Conservation (phyloP, 92 coral and sea anemone species). For the Epizoanthus fatuus region DNA sequence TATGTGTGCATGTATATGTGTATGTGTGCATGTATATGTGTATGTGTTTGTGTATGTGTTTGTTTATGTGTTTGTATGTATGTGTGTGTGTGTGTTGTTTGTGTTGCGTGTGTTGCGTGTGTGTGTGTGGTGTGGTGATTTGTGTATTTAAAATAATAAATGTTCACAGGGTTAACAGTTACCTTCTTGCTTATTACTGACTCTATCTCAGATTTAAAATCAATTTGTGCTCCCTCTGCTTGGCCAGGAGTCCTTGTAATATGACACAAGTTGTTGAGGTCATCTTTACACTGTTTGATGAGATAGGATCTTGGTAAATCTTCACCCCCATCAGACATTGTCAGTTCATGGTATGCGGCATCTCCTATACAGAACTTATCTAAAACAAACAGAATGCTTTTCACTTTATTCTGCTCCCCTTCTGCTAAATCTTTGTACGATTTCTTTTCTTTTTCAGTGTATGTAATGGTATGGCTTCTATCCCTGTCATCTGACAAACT, state of each 20-base stretch:
- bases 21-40: not conserved
- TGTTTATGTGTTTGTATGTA: no score
- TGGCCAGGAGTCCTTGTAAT: constrained; percentile 59
- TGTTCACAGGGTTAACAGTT: not conserved
- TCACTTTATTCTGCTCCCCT: constrained; percentile 46
- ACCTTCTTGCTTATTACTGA: constrained; percentile 38
- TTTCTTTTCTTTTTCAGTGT: constrained; percentile 28
- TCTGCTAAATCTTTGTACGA: constrained; percentile 43
- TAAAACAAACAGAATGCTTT: constrained; percentile 20
- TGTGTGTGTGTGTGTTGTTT: no score
- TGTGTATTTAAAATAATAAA: no score
- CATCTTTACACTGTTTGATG: constrained; percentile 58
- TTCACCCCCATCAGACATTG: constrained; percentile 34
- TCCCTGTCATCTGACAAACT: constrained; percentile 45
- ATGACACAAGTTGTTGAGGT: constrained; percentile 60
- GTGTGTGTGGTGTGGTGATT: not conserved
- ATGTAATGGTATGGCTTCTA: constrained; percentile 20
- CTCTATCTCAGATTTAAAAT: constrained; percentile 50
- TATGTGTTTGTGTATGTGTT: not conserved
- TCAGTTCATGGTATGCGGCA: constrained; percentile 50
- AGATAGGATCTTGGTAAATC: constrained; percentile 53
- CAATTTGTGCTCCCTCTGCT: constrained; percentile 66
- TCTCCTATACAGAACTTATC: constrained; percentile 61
- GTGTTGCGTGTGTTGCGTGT: no score
- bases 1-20: no score